A percentile compares a stretch with the other conserved stretches of the same genome.
Evolutionary conservation across 2,797 vertebrate species (phyloP).

Genomic region (Mergus octosetaceus): DNA sequence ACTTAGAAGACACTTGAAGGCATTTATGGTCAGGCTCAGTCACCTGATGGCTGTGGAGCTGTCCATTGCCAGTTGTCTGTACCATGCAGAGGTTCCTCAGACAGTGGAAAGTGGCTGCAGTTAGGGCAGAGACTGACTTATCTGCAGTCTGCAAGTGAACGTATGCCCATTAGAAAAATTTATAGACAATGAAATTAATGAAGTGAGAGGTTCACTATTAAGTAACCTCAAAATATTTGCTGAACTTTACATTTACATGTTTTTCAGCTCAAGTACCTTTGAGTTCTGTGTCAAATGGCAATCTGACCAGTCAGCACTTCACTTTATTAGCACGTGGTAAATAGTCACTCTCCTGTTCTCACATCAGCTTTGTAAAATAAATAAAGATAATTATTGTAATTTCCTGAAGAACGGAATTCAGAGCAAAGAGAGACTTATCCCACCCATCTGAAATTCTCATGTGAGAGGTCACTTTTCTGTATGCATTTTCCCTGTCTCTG

Average conservation of each 20-base stretch:
- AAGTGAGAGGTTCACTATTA: slow-evolving; percentile 4
- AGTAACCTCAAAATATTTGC: slow-evolving; percentile 9
- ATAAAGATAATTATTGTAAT: not conserved
- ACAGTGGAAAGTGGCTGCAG: not conserved
- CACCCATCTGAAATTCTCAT: not conserved
- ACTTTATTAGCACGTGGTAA: slow-evolving; percentile 19
- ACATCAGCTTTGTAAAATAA: not conserved
- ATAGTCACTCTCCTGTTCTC: not conserved
- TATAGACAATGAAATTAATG: not conserved
- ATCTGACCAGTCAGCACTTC: not conserved
- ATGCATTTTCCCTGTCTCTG: not conserved
- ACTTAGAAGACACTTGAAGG: not conserved
- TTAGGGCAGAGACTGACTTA: not conserved
- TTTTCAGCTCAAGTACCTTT: not conserved
- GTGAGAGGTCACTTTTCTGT: not conserved
- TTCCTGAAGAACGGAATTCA: not conserved
- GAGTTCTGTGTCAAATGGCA: not conserved
- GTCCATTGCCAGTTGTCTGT: not conserved
- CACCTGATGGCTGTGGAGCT: not conserved
- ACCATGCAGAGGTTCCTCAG: not conserved
- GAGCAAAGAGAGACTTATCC: not conserved
- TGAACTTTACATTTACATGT: not conserved
- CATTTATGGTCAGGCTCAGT: not conserved
- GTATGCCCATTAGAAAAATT: not conserved
- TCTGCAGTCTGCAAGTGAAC: not conserved